phyloP scores from a whole-genome alignment of 2,113 vertebrate genomes.

The Donacobius atricapilla region DNA sequence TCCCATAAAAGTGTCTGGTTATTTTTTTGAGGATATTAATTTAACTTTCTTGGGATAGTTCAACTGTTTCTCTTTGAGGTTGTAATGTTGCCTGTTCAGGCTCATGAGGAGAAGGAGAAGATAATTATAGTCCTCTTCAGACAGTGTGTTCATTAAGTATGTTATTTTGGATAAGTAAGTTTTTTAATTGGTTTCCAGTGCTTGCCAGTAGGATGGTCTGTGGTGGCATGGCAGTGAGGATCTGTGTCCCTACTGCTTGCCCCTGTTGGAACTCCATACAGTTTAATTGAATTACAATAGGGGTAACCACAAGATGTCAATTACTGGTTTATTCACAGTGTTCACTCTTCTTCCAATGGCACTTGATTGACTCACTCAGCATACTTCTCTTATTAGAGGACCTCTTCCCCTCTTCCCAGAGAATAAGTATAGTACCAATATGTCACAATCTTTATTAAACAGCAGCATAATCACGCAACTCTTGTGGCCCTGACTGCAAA shows the following conservation, averaged over 20 bases:
- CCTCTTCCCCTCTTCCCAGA: not conserved
- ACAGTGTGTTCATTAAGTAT: slow-evolving; percentile 52
- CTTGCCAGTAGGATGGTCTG: not conserved
- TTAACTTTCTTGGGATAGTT: slow-evolving; percentile 22
- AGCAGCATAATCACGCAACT: slow-evolving; percentile 24
- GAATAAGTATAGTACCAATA: not conserved
- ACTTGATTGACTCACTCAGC: not conserved
- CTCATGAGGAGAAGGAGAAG: not conserved
- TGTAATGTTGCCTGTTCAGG: not conserved
- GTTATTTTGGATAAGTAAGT: slow-evolving; percentile 57
- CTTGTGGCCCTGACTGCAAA: not conserved
- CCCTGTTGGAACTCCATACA: slow-evolving; percentile 54
- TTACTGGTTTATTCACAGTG: slow-evolving; percentile 10
- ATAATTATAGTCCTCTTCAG: slow-evolving; percentile 56
- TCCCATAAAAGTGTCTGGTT: not conserved
- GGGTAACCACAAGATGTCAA: slow-evolving; percentile 28
- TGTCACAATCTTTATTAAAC: not conserved
- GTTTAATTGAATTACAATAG: slow-evolving; percentile 59
- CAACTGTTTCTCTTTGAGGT: not conserved
- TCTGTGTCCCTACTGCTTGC: not conserved
- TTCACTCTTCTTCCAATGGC: not conserved
- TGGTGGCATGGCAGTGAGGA: not conserved
- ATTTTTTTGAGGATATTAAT: not conserved
- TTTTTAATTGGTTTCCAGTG: slow-evolving; percentile 57
- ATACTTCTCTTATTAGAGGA: not conserved